Evolutionary conservation across 2,797 vertebrate species (phyloP).

Genomic region (Enoplosus armatus): DNA sequence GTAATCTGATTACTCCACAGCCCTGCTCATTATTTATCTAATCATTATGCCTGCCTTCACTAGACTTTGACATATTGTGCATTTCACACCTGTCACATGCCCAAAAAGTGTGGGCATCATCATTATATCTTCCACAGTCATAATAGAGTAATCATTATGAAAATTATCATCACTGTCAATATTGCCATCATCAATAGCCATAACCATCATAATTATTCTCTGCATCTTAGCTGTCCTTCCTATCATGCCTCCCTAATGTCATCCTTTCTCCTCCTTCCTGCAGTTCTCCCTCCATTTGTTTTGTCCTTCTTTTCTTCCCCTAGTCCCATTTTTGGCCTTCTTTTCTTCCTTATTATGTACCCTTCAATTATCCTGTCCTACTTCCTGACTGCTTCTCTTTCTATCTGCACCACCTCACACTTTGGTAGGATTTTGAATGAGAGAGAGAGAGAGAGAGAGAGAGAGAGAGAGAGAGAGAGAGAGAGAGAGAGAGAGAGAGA

Average conservation of each 20-base stretch:
- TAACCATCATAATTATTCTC: conserved; percentile 46
- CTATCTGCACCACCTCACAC: conserved; percentile 17
- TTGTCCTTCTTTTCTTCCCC: background rate
- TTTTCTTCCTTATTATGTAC: conserved; percentile 11
- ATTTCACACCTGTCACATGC: conserved; percentile 46
- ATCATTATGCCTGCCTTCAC: conserved; percentile 4
- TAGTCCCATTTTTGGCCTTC: no score
- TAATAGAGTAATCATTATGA: conserved; percentile 46
- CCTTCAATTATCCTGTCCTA: conserved; percentile 25
- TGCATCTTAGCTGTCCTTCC: conserved; percentile 13
- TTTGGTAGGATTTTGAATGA: conserved; percentile 34
- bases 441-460: background rate
- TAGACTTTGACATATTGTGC: conserved; percentile 30
- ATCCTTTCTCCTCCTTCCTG: conserved; percentile 10
- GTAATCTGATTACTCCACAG: conserved; percentile 25
- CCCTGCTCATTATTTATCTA: conserved; percentile 33
- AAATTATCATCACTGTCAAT: conserved; percentile 52
- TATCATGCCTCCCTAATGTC: conserved; percentile 7
- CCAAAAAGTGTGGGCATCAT: conserved; percentile 13
- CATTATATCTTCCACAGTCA: conserved; percentile 22
- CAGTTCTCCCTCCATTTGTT: conserved; percentile 4
- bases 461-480: background rate
- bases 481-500: background rate
- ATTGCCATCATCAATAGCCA: conserved; percentile 38
- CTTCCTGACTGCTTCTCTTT: background rate